Conservation (phyloP, 2,888 invertebrate genomes). For the Patella depressa region DNA sequence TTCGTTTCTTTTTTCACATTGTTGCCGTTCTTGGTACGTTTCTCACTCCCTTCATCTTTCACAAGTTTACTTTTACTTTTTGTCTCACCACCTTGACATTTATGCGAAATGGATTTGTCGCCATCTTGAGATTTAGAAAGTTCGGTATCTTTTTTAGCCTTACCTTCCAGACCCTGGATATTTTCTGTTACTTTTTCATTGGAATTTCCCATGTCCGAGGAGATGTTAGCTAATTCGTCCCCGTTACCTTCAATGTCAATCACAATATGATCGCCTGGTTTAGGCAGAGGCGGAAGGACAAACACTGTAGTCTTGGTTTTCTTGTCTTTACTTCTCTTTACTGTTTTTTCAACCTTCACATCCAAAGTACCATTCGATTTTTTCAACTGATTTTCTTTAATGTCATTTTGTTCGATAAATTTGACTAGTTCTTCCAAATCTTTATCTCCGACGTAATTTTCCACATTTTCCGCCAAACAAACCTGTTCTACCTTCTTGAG, state of each 20-base stretch:
- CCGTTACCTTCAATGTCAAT: conserved; percentile 10
- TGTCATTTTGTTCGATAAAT: conserved; percentile 54
- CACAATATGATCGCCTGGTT: conserved; percentile 6
- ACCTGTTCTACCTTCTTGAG: conserved; percentile 40
- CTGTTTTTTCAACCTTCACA: conserved; percentile 24
- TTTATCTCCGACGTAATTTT: conserved; percentile 53
- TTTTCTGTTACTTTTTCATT: conserved; percentile 20
- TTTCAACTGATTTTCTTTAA: conserved; percentile 27
- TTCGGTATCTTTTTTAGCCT: not conserved
- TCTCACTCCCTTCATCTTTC: not conserved
- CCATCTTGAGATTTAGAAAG: conserved; percentile 8
- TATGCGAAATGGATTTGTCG: not conserved
- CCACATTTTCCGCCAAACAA: conserved; percentile 44
- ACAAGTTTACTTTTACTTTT: not conserved
- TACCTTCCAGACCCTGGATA: conserved; percentile 7
- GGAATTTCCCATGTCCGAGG: conserved; percentile 27
- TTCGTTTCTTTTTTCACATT: not conserved
- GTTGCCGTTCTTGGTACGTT: not conserved
- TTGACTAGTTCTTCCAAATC: conserved; percentile 49
- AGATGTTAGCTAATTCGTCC: not conserved
- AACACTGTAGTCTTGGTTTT: conserved; percentile 39
- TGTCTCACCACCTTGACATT: conserved; percentile 21
- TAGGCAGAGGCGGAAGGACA: not conserved
- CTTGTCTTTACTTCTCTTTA: conserved; percentile 48
- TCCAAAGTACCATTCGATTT: conserved; percentile 15